Percentiles rank a stretch among this genome's conserved stretches.
These are phyloP conservation scores for Cranoglanis bouderius DNA, from an alignment of 2,113 vertebrate species.

Conservation along the genomic window DNA sequence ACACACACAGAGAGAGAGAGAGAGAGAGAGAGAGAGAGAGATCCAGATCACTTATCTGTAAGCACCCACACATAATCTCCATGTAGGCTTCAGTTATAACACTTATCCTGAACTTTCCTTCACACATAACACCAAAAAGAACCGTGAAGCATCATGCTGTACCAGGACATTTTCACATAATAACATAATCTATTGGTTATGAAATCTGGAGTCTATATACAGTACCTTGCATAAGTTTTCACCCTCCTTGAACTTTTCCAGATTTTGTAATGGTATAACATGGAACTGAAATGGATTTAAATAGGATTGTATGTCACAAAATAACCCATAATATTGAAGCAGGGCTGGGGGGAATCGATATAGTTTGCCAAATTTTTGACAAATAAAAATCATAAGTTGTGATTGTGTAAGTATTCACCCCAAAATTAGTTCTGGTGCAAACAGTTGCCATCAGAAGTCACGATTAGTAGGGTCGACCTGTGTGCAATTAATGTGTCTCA, in stretches of 20 bases:
- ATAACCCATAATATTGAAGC: not conserved
- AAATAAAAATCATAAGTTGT: too few relatives aligned
- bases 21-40: too few relatives aligned
- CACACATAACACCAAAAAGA: not conserved
- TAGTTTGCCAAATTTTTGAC: too few relatives aligned
- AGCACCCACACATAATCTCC: not conserved
- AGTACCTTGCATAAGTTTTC: not conserved
- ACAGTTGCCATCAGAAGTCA: not conserved
- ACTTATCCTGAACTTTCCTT: not conserved
- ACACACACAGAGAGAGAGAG: not conserved
- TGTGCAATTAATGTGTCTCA: not conserved
- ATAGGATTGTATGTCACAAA: not conserved
- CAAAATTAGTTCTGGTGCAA: too few relatives aligned
- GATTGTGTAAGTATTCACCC: too few relatives aligned
- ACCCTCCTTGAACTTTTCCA: not conserved
- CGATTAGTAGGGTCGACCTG: too few relatives aligned
- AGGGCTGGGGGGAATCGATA: not conserved
- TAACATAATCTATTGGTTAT: not conserved
- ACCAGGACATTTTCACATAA: not conserved
- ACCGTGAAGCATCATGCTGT: not conserved
- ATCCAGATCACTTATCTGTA: not conserved
- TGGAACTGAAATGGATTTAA: not conserved
- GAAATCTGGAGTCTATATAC: not conserved
- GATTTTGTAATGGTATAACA: not conserved
- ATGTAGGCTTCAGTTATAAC: slow-evolving; percentile 4